Evolutionary conservation across 1,140 invertebrate genomes (phyloP), one percentile per base, ranked within the genome.

Genomic region (Brachionus rotundiformis): DNA sequence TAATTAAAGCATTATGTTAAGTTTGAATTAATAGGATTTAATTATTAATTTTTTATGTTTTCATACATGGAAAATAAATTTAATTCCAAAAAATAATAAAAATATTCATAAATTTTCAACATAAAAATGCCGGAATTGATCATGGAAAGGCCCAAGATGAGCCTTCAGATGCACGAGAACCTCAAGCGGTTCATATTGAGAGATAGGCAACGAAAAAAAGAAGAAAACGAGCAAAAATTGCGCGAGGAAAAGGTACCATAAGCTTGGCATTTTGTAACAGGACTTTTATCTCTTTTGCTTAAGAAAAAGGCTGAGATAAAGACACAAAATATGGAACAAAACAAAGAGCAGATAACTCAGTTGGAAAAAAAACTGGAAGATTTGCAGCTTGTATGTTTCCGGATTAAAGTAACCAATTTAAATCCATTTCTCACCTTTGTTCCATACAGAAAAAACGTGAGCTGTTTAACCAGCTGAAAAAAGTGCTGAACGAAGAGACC

Each of bases 11-110:
- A 41, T 41, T 41, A 11, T 41, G 39, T 41, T 41, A 41, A 41
- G 39, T 41, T 41, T 41, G n/a, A n/a, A n/a, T n/a, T 11, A 41
- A 41, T 3, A 90, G 86, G 90, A 90, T 83, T 90, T 90, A 82
- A 89, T n/a, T n/a, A n/a, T n/a, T n/a, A n/a, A n/a, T n/a, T n/a
- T n/a, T n/a, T n/a, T n/a, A n/a, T 89, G n/a, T n/a, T n/a, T n/a
- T n/a, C n/a, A n/a, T n/a, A n/a, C n/a, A n/a, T n/a, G 11, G n/a
- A 13, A 13, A 1, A 41, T 11, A 41, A 13, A 41, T 41, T 41
- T 13, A 41, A 16, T n/a, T 16, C 7, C 3, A 49, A 49, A 49
- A 49, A 49, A 54, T 47, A 39, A 39, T 5, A 39, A 39, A 41
- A 41, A 41, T n/a, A n/a, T 39, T 39, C 36, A 54, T 19, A 54